Conservation (phyloP, 2,797 vertebrate species). For the Silurus aristotelis region DNA sequence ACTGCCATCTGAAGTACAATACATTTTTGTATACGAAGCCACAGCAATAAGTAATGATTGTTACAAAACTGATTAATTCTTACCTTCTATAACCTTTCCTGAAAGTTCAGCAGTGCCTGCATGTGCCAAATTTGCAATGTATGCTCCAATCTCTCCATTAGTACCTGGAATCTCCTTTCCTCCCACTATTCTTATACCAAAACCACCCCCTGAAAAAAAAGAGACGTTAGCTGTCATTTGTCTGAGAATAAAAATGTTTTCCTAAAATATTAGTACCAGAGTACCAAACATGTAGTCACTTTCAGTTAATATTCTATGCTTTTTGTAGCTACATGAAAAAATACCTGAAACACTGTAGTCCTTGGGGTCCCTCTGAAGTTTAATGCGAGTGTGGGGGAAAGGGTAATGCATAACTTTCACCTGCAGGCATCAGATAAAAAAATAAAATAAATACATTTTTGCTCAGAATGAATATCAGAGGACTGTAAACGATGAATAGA, state of each 20-base stretch:
- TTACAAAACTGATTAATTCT: conserved; percentile 54
- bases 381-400: conserved; percentile 89
- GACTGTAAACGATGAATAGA: neutral
- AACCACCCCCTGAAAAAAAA: conserved; percentile 71
- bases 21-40: neutral
- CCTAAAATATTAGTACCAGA: neutral
- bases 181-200: conserved; percentile 93
- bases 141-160: conserved; percentile 91
- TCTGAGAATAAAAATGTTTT: neutral
- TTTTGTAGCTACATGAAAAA: neutral
- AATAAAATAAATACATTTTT: conserved; percentile 27
- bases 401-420: conserved; percentile 87
- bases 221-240: neutral
- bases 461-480: conserved; percentile 1
- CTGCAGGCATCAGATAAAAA: conserved; percentile 67
- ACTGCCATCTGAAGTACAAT: neutral
- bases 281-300: neutral
- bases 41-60: neutral
- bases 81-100: conserved; percentile 90
- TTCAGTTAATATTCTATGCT: neutral
- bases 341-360: conserved; percentile 97
- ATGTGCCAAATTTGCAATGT: conserved; percentile 90
- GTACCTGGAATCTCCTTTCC: conserved; percentile 95
- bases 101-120: conserved; percentile 91
- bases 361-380: conserved; percentile 87